Evolutionary conservation across 2,113 vertebrate genomes (phyloP), one percentile per base, ranked within the genome.

Genomic region (Hymenochirus boettgeri): DNA sequence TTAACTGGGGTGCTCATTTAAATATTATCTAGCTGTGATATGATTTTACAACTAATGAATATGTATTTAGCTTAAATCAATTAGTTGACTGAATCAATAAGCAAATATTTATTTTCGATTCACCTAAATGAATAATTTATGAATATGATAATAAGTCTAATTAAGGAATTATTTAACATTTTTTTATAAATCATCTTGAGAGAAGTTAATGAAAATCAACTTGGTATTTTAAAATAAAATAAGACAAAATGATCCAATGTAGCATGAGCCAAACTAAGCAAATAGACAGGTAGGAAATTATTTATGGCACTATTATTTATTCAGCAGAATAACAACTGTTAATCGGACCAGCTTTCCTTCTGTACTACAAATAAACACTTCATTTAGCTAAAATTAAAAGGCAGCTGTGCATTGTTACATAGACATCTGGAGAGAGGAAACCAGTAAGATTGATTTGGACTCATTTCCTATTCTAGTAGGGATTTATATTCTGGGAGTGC

Each of bases 371-470:
- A 67, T 53, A 47, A 57, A 59, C 65, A 67, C 31, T 59, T 50
- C 48, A 60, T 67, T 67, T 67, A 59, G 65, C 48, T 67, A 67
- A 45, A 67, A 67, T 60, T 59, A 67, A 67, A 59, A 52, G 56
- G 25, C 65, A 67, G 65, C 65, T 67, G 65, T 60, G 48, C 18
- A 52, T 52, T 69, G 46, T 67, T 42, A 67, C 35, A 58, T 39
- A 59, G 57, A 69, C 65, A 69, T 60, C 65, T 60, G 65, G 65
- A 69, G 65, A 45, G 57, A 39, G 48, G 52, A 69, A 58, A 50
- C 47, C 24, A 45, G 33, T 48, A 57, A 69, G 37, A 69, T 69
- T 69, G 56, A 69, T 60, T 66, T 66, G 55, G 63, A 50, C 55
- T 57, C 54, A 58, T 66, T 69, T 60, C 17, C 57, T 69, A 42